Base-by-base conservation (phyloP, 2,888 invertebrate genomes). In the Cheilosia scutellata region DNA sequence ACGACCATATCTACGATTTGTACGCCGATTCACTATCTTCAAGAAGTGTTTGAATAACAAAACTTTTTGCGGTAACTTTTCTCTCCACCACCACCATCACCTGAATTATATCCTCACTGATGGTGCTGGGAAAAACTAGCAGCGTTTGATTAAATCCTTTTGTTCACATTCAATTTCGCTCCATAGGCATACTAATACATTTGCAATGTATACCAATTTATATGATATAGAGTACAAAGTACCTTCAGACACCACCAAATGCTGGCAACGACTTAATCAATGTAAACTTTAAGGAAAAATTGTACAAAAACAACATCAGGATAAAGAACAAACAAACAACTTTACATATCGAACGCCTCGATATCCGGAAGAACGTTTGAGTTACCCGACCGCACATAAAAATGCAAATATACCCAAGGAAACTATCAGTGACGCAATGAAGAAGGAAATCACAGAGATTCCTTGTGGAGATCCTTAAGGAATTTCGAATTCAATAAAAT, bases 401-500 rank as follows among this genome's bases (percentile, higher is more conserved):
- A 75, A 82, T 82, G 75, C 80, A 82, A 82, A 82, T 82, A 82
- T 68, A 20, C 47, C 76, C 63, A 70, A 70, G 57, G 63, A 68
- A 70, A 51, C 37, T 80, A 75, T 70, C 70, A 58, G 57, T 57
- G 62, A 42, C 42, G 31, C 27, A 31, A 7, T 25, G 42, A 66
- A 70, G 20, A 42, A 65, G 70, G 51, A 51, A 82, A 76, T 51
- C 68, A 70, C 76, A 53, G 63, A 57, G 62, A 82, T 74, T 82
- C 63, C 68, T 42, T 70, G 62, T 76, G 70, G 70, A 72, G 63
- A 82, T 82, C 82, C 76, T 82, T 76, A 65, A 76, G 82, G 76
- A 82, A 76, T 82, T 82, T 82, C 71, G 65, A 82, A 82, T 76
- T 82, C 76, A 82, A 76, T 82, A 71, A 82, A 71, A 82, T 60